Conservation (phyloP, 2,113 vertebrate species). For the Trematomus loennbergii region DNA sequence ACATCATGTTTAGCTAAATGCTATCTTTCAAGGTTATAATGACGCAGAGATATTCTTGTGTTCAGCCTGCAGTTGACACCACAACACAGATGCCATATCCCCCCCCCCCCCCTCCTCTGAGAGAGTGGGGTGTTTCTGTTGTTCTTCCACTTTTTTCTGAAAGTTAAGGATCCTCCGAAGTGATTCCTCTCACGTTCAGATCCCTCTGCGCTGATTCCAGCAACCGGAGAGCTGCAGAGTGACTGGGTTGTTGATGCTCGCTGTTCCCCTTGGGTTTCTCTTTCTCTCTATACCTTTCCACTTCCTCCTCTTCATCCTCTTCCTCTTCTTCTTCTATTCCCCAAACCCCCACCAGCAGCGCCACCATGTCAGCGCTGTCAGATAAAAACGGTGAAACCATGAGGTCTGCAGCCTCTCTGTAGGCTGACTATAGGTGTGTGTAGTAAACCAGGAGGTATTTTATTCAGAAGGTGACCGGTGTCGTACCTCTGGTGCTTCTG, state of each 20-base stretch:
- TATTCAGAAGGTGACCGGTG: slow-evolving; percentile 73
- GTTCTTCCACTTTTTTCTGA: slow-evolving; percentile 66
- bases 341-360: slow-evolving; percentile 43
- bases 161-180: slow-evolving; percentile 74
- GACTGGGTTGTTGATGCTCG: slow-evolving; percentile 84
- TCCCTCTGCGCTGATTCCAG: slow-evolving; percentile 77
- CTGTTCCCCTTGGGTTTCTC: slow-evolving; percentile 73
- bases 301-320: not conserved
- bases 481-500: slow-evolving; percentile 34
- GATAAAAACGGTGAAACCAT: slow-evolving; percentile 79
- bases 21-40: slow-evolving; percentile 13
- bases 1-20: no score
- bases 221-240: slow-evolving; percentile 76
- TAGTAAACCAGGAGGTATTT: slow-evolving; percentile 42
- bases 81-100: slow-evolving; percentile 30
- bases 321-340: slow-evolving; percentile 39
- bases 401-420: slow-evolving; percentile 62
- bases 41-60: slow-evolving; percentile 27
- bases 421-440: slow-evolving; percentile 49
- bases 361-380: slow-evolving; percentile 81
- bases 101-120: slow-evolving; percentile 26
- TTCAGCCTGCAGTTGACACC: slow-evolving; percentile 40
- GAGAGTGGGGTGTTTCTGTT: slow-evolving; percentile 47
- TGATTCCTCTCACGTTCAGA: slow-evolving; percentile 77
- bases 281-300: slow-evolving; percentile 65